phyloP scores from a whole-genome alignment of 2,797 vertebrate species.

The Setipinna tenuifilis region DNA sequence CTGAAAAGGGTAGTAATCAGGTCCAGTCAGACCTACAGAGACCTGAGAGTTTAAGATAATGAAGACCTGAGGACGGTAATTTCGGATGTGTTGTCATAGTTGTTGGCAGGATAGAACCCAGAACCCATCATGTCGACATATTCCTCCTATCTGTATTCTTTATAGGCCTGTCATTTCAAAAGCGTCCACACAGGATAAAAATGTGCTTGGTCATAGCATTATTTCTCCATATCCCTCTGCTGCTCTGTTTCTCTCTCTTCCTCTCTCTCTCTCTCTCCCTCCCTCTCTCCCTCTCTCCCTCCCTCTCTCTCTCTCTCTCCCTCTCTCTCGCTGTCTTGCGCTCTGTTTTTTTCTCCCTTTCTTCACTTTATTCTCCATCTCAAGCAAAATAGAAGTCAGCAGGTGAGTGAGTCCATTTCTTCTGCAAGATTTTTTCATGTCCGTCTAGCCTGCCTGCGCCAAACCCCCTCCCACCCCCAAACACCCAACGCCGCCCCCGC shows the following conservation, averaged over 20 bases:
- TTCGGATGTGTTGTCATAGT: slow-evolving; percentile 50
- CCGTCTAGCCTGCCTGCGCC: slow-evolving; percentile 20
- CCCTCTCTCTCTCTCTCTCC: neutral
- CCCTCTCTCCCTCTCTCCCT: slow-evolving; percentile 24
- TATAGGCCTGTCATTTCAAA: too few species aligned
- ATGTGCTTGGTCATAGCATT: neutral
- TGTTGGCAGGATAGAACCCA: neutral
- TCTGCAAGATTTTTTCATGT: too few species aligned
- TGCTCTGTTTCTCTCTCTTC: neutral
- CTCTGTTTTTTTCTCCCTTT: too few species aligned
- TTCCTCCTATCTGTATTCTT: too few species aligned
- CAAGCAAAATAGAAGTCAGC: too few species aligned
- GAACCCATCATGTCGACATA: neutral
- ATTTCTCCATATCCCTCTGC: neutral
- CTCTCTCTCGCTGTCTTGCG: too few species aligned
- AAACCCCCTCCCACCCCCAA: too few species aligned
- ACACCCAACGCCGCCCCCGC: too few species aligned
- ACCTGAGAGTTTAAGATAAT: too few species aligned
- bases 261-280: slow-evolving; percentile 1
- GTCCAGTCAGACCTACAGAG: slow-evolving; percentile 61
- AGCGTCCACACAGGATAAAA: too few species aligned
- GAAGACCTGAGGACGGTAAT: too few species aligned
- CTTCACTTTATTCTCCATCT: neutral
- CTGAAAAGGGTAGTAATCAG: slow-evolving; percentile 68
- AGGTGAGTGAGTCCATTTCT: too few species aligned